Evolutionary conservation across 2,797 vertebrate genomes (phyloP).

Genomic region (Gephyroberyx darwinii): DNA sequence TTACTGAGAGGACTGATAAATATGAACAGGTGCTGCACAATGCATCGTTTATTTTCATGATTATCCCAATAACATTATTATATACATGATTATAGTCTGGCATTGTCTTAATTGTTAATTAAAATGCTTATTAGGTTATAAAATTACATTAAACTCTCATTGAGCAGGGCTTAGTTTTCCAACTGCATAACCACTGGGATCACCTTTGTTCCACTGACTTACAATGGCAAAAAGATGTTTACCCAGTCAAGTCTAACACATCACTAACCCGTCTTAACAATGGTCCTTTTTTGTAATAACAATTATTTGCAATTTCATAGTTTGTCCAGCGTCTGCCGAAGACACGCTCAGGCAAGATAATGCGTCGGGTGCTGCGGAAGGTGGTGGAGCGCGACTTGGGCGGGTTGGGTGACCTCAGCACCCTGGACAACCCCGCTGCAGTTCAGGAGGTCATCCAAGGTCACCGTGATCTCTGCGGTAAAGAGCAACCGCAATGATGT

Average conservation of each 20-base stretch:
- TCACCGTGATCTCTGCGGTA: constrained; percentile 60
- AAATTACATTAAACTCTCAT: too few relatives aligned
- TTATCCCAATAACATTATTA: too few relatives aligned
- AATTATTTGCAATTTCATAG: constrained; percentile 41
- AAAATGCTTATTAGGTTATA: too few relatives aligned
- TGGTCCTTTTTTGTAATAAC: not conserved
- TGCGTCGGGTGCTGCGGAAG: constrained; percentile 92
- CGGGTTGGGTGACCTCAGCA: constrained; percentile 89
- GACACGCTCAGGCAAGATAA: constrained; percentile 96
- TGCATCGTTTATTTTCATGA: too few relatives aligned
- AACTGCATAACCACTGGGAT: too few relatives aligned
- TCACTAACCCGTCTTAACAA: not conserved
- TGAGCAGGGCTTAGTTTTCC: too few relatives aligned
- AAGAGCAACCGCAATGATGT: constrained; percentile 16
- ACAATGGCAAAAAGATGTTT: not conserved
- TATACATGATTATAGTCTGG: too few relatives aligned
- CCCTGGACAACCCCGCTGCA: constrained; percentile 89
- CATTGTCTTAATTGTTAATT: too few relatives aligned
- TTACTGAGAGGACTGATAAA: too few relatives aligned
- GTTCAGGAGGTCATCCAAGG: constrained; percentile 87
- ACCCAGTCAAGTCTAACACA: not conserved
- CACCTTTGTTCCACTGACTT: not conserved
- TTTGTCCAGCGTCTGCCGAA: constrained; percentile 92
- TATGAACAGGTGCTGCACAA: too few relatives aligned
- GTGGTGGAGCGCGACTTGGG: constrained; percentile 78